These are phyloP conservation scores for Dendrocincla tyrannina DNA, from an alignment of 2,797 vertebrate genomes.

Conservation along the genomic window DNA sequence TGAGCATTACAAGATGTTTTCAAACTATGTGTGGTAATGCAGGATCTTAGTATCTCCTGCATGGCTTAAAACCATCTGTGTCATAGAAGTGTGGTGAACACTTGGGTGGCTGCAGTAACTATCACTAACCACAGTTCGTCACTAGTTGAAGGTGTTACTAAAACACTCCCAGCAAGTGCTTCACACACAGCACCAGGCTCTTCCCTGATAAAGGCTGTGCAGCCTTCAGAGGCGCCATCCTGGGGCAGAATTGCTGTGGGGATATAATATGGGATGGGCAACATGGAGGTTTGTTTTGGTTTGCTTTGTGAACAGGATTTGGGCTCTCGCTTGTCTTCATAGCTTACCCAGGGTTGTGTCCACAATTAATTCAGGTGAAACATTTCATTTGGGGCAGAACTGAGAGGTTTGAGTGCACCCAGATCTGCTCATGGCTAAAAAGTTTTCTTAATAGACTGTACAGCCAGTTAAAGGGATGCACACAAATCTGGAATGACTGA, in stretches of 20 bases:
- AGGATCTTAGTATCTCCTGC: not conserved
- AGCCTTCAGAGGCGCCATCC: not conserved
- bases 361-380: not conserved
- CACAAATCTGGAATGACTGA: not conserved
- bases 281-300: fast-evolving
- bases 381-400: not conserved
- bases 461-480: not conserved
- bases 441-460: not conserved
- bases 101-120: not conserved
- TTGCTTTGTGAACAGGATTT: not conserved
- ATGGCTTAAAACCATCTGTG: not conserved
- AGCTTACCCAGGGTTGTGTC: not conserved
- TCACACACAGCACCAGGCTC: not conserved
- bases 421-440: not conserved
- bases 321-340: not conserved
- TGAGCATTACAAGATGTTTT: not conserved
- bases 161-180: not conserved
- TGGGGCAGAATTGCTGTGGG: not conserved
- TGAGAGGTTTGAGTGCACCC: not conserved
- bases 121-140: not conserved
- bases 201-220: not conserved
- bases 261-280: not conserved
- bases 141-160: not conserved
- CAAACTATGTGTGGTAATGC: not conserved
- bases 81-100: not conserved